These are phyloP conservation scores for Euwallacea similis DNA, from an alignment of 1,140 invertebrate genomes.

Conservation along the genomic window DNA sequence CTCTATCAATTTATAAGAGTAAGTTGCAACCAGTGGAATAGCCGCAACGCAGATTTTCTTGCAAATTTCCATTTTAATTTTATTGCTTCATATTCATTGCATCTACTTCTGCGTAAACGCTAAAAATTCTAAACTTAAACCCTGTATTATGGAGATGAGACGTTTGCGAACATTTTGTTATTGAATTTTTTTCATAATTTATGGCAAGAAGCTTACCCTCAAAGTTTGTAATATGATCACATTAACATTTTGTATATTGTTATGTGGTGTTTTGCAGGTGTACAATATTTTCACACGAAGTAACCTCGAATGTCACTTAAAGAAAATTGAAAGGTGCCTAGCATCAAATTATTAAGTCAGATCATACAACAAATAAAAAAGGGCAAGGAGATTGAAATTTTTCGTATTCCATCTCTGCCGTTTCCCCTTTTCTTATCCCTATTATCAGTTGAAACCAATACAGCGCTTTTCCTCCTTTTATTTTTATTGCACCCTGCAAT, in stretches of 20 bases:
- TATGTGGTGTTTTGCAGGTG: neutral
- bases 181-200: too few species aligned
- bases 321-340: neutral
- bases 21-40: too few species aligned
- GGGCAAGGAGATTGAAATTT: slow-evolving; percentile 14
- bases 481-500: slow-evolving; percentile 24
- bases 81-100: too few species aligned
- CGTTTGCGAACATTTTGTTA: too few species aligned
- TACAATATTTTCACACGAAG: neutral
- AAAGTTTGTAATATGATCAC: too few species aligned
- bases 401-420: slow-evolving; percentile 29
- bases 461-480: slow-evolving; percentile 25
- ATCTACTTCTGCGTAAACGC: too few species aligned
- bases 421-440: slow-evolving; percentile 20
- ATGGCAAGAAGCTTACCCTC: too few species aligned
- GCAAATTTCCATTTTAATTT: too few species aligned
- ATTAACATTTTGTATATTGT: neutral
- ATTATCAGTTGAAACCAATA: slow-evolving; percentile 35
- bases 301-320: too few species aligned
- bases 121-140: too few species aligned
- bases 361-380: slow-evolving; percentile 25
- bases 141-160: too few species aligned
- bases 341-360: slow-evolving; percentile 31
- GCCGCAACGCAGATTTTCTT: too few species aligned
- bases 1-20: neutral